These are phyloP conservation scores for Tribolium freemani DNA, from an alignment of 2,888 invertebrate species.

Conservation along the genomic window DNA sequence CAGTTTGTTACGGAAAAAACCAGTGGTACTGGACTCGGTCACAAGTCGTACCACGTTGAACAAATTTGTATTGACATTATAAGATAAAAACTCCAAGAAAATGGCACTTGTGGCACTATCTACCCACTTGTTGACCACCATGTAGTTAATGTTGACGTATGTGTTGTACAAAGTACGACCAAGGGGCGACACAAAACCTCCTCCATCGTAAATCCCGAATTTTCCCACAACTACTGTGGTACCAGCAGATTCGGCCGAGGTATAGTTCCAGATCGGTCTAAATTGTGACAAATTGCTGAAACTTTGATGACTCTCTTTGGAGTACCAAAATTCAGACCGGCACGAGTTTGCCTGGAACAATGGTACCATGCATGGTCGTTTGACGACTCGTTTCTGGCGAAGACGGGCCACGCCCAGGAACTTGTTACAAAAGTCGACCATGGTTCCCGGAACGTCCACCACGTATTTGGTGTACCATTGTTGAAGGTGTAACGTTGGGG, in stretches of 20 bases:
- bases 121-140: slow-evolving; percentile 56
- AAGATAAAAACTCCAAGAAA: slow-evolving; percentile 58
- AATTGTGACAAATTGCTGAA: slow-evolving; percentile 41
- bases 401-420: slow-evolving; percentile 56
- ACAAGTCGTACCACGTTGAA: slow-evolving; percentile 55
- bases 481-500: slow-evolving; percentile 52
- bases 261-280: slow-evolving; percentile 51
- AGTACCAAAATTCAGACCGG: slow-evolving; percentile 46
- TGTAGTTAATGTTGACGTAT: slow-evolving; percentile 53
- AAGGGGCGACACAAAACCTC: slow-evolving; percentile 57
- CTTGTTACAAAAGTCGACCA: slow-evolving; percentile 58
- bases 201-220: slow-evolving; percentile 55
- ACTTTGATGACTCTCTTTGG: slow-evolving; percentile 7
- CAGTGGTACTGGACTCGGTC: slow-evolving; percentile 57
- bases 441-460: slow-evolving; percentile 54
- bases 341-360: slow-evolving; percentile 41
- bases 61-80: slow-evolving; percentile 59
- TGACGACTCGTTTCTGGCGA: slow-evolving; percentile 50
- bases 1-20: slow-evolving; percentile 48
- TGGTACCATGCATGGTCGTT: slow-evolving; percentile 35
- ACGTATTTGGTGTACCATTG: slow-evolving; percentile 58
- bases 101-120: slow-evolving; percentile 54
- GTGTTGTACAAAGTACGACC: slow-evolving; percentile 59
- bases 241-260: slow-evolving; percentile 41
- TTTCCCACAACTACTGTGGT: slow-evolving; percentile 36